Percentiles rank a stretch among this genome's conserved stretches.
phyloP scores from a whole-genome alignment of 2,888 invertebrate species.

The Vesta saturnalis region DNA sequence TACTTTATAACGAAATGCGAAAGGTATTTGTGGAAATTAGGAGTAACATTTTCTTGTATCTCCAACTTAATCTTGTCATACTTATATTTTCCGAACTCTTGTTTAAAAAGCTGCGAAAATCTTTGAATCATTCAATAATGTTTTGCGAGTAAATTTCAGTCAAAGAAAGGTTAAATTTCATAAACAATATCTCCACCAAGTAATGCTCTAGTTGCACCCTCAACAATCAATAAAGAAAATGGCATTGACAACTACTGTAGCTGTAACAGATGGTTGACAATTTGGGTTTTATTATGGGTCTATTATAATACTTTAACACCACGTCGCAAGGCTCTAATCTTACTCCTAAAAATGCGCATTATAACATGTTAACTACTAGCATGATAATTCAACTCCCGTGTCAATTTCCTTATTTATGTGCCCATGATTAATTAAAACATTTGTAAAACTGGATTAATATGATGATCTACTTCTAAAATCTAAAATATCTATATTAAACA shows the following conservation, averaged over 20 bases:
- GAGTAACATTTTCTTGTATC: conserved; percentile 17
- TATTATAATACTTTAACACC: conserved; percentile 15
- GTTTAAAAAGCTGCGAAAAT: conserved; percentile 20
- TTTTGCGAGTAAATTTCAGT: not conserved
- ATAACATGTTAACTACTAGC: conserved; percentile 13
- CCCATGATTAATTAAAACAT: conserved; percentile 15
- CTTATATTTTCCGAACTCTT: conserved; percentile 29
- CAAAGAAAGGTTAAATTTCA: not conserved
- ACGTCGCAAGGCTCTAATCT: conserved; percentile 4
- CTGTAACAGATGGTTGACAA: conserved; percentile 5
- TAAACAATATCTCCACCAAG: conserved; percentile 25
- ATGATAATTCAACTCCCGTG: conserved; percentile 22
- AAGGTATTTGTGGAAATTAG: conserved; percentile 35
- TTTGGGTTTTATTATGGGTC: conserved; percentile 12
- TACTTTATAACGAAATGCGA: conserved; percentile 30
- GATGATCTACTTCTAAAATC: not conserved
- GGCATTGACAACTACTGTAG: conserved; percentile 1
- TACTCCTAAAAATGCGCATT: conserved; percentile 14
- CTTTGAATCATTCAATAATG: not conserved
- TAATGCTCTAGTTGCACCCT: conserved; percentile 18
- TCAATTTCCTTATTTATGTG: conserved; percentile 20
- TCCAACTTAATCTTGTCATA: conserved; percentile 24
- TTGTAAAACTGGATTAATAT: conserved; percentile 19
- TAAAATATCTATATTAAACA: conserved; percentile 18
- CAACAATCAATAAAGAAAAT: conserved; percentile 17